These are phyloP conservation scores for Drosophila picticornis DNA, from an alignment of 2,888 invertebrate genomes.

Conservation along the genomic window DNA sequence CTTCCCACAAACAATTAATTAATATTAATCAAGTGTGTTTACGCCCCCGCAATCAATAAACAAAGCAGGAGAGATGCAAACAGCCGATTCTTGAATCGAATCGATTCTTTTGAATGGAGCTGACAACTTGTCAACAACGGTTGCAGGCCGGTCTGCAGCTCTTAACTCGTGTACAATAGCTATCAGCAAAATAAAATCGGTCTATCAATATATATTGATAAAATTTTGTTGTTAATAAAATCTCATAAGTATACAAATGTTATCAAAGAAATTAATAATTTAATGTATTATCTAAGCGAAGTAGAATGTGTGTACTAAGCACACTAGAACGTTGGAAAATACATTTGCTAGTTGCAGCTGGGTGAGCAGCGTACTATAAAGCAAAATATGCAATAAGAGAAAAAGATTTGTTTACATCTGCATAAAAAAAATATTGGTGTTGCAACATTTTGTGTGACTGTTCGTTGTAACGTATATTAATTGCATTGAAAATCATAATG, in stretches of 20 bases:
- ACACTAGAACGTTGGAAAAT: neutral
- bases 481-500: conserved; percentile 30
- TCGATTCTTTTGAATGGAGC: conserved; percentile 9
- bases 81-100: conserved; percentile 17
- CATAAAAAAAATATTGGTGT: conserved; percentile 2
- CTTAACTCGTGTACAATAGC: neutral
- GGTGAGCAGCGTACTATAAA: conserved; percentile 36
- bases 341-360: neutral
- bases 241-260: neutral
- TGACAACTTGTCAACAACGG: conserved; percentile 14
- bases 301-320: neutral
- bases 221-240: neutral
- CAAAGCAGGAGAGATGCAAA: conserved; percentile 24
- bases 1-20: conserved; percentile 38
- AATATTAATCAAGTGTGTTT: conserved; percentile 40
- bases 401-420: conserved; percentile 42
- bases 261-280: neutral
- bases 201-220: neutral
- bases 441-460: conserved; percentile 39
- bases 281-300: neutral
- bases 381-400: conserved; percentile 17
- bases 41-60: conserved; percentile 61
- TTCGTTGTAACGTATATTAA: neutral
- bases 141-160: neutral
- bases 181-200: neutral